phyloP scores from a whole-genome alignment of 2,888 invertebrate species.

The Athrips mouffetella region DNA sequence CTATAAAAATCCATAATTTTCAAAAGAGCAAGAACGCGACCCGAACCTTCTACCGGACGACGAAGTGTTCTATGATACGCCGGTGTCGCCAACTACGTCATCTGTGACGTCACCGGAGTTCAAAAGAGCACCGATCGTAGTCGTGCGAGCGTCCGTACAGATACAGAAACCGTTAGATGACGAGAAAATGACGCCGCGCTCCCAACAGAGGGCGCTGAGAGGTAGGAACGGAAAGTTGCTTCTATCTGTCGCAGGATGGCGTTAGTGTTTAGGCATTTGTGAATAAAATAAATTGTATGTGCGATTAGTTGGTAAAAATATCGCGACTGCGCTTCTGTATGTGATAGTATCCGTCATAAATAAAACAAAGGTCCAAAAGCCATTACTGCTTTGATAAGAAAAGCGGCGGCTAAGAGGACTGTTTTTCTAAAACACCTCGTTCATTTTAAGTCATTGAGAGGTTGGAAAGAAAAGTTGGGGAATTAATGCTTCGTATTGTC shows the following conservation, averaged over 20 bases:
- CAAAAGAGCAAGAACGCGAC: conserved; percentile 33
- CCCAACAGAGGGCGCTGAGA: not conserved
- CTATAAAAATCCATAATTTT: conserved; percentile 1
- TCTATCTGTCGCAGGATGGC: not conserved
- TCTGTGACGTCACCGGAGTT: conserved; percentile 38
- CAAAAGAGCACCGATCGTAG: conserved; percentile 25
- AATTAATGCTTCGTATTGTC: too few species aligned
- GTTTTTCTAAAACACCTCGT: too few species aligned
- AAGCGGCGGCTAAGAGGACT: too few species aligned
- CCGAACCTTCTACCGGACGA: conserved; percentile 58
- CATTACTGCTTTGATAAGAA: too few species aligned
- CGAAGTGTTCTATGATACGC: conserved; percentile 61
- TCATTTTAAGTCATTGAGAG: too few species aligned
- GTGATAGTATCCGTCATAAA: too few species aligned
- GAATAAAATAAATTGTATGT: too few species aligned
- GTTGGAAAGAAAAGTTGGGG: too few species aligned
- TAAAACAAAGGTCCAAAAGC: too few species aligned
- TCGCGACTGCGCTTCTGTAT: too few species aligned
- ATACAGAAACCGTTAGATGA: not conserved
- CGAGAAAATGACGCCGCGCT: not conserved
- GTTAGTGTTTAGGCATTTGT: too few species aligned
- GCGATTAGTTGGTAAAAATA: too few species aligned
- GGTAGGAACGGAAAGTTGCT: not conserved
- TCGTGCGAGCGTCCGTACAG: conserved; percentile 27
- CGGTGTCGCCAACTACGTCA: conserved; percentile 46